A percentile compares a stretch with the other conserved stretches of the same genome.
Evolutionary conservation across 2,113 vertebrate species (phyloP).

Genomic region (Thunnus thynnus): DNA sequence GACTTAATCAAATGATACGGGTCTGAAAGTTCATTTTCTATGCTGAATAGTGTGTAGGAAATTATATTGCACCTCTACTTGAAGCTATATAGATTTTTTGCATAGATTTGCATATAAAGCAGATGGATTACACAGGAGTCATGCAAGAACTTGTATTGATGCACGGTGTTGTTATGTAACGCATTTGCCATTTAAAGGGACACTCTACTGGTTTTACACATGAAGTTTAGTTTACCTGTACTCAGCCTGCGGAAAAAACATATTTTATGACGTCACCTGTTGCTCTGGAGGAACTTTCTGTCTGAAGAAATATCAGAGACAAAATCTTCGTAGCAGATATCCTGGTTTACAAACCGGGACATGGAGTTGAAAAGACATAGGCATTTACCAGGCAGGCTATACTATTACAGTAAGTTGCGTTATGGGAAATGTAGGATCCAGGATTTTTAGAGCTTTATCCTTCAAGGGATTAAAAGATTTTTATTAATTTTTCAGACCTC

Average conservation of each 20-base stretch:
- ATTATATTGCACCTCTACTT: not conserved
- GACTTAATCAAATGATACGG: too few species aligned
- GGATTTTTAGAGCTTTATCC: not conserved
- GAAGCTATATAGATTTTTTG: not conserved
- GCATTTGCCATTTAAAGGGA: not conserved
- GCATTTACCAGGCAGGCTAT: not conserved
- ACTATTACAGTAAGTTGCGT: not conserved
- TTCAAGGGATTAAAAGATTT: too few species aligned
- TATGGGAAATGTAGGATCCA: not conserved
- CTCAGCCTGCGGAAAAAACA: not conserved
- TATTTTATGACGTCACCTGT: not conserved
- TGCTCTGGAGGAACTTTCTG: too few species aligned
- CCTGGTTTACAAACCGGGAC: not conserved
- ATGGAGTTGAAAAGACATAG: not conserved
- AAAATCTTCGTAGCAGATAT: too few species aligned
- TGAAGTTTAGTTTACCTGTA: not conserved
- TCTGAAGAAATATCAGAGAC: not conserved
- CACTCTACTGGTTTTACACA: not conserved
- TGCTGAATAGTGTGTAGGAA: not conserved
- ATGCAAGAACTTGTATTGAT: not conserved
- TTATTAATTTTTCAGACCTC: not conserved
- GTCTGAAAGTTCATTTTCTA: not conserved
- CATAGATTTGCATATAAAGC: slow-evolving; percentile 3
- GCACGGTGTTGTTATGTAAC: not conserved
- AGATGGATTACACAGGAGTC: slow-evolving; percentile 7